These are phyloP conservation scores for Candidula unifasciata DNA, from an alignment of 2,888 invertebrate species.

Conservation along the genomic window DNA sequence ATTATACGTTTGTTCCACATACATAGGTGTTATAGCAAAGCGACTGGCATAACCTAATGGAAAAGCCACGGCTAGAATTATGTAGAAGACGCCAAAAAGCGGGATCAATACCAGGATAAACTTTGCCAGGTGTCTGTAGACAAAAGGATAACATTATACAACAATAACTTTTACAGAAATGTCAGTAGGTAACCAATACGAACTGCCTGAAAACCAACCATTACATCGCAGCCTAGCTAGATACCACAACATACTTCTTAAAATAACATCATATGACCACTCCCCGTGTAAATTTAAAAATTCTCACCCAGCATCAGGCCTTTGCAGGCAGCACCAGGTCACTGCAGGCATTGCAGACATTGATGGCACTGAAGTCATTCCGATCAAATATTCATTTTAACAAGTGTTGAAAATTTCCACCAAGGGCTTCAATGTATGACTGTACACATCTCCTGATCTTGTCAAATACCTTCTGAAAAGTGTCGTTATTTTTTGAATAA, in stretches of 20 bases:
- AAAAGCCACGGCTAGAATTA: constrained; percentile 82
- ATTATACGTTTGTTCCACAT: constrained; percentile 84
- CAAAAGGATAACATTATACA: constrained; percentile 1
- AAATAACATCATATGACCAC: too few relatives aligned
- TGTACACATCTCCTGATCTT: not conserved
- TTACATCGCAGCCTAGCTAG: too few relatives aligned
- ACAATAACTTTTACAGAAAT: too few relatives aligned
- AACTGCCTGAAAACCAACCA: not conserved
- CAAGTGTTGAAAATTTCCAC: not conserved
- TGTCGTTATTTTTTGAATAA: constrained; percentile 3
- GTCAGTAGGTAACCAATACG: too few relatives aligned
- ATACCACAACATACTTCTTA: too few relatives aligned
- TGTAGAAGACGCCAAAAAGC: constrained; percentile 85
- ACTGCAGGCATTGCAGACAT: too few relatives aligned
- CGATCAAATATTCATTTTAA: too few relatives aligned
- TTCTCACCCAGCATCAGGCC: too few relatives aligned
- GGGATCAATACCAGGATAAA: constrained; percentile 85
- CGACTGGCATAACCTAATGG: constrained; percentile 79
- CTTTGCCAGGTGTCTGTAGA: constrained; percentile 83
- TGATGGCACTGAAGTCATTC: too few relatives aligned
- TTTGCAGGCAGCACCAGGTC: too few relatives aligned
- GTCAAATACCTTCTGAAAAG: not conserved
- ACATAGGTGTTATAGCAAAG: constrained; percentile 80
- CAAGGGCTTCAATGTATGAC: not conserved
- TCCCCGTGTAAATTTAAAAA: too few relatives aligned